phyloP scores from a whole-genome alignment of 2,113 vertebrate genomes.

The Anolis sagrei region DNA sequence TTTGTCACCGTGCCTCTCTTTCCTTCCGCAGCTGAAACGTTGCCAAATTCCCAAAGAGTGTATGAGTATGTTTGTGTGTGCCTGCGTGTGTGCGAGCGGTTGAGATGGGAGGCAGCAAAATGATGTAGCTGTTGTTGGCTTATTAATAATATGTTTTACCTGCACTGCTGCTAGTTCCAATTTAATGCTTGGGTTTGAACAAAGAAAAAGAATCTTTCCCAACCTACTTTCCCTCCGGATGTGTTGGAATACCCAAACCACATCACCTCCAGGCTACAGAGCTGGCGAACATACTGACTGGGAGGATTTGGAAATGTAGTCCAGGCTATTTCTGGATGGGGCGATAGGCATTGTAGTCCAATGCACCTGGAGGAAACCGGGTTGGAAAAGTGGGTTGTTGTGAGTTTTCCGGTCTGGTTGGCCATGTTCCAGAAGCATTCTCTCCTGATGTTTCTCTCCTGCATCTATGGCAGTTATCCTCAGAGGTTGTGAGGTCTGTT shows the following conservation, averaged over 20 bases:
- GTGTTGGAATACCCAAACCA: not conserved
- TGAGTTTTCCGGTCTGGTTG: too few relatives aligned
- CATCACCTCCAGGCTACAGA: not conserved
- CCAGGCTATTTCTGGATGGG: too few relatives aligned
- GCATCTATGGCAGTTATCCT: too few relatives aligned
- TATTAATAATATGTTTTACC: not conserved
- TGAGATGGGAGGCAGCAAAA: conserved; percentile 2
- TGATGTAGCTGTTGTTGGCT: conserved; percentile 5
- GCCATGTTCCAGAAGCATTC: too few relatives aligned
- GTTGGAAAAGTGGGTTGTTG: too few relatives aligned
- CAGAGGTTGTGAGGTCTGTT: too few relatives aligned
- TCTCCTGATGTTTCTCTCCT: too few relatives aligned
- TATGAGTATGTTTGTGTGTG: not conserved
- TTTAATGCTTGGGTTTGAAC: not conserved
- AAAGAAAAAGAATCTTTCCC: fast-evolving
- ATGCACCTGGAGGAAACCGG: not conserved
- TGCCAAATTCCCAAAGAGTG: conserved; percentile 17
- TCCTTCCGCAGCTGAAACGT: conserved; percentile 24
- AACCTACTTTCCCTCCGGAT: not conserved
- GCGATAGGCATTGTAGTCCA: not conserved
- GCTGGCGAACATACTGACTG: not conserved
- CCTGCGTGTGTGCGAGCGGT: not conserved
- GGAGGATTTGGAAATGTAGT: not conserved
- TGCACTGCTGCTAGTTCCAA: conserved; percentile 48
- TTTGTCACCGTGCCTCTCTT: conserved; percentile 19